These are phyloP conservation scores for Pogonophryne albipinna DNA, from an alignment of 2,797 vertebrate species.

Conservation along the genomic window DNA sequence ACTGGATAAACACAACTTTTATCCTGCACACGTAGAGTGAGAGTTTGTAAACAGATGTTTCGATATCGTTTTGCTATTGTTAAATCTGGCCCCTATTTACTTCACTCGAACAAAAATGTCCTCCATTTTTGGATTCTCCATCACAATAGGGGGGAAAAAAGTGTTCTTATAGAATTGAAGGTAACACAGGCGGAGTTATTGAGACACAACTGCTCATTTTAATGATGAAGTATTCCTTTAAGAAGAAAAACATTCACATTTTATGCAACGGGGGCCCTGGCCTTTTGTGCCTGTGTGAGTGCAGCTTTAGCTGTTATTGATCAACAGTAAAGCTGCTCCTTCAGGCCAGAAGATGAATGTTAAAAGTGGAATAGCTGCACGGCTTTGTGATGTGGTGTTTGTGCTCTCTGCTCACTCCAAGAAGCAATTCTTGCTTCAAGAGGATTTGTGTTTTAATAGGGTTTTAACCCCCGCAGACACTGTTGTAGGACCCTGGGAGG, in stretches of 20 bases:
- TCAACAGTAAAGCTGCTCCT: conserved; percentile 56
- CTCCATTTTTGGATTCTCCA: no score
- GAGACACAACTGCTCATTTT: no score
- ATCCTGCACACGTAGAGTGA: no score
- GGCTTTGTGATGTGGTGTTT: conserved; percentile 53
- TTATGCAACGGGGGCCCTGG: conserved; percentile 34
- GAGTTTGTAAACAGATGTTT: no score
- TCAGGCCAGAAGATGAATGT: conserved; percentile 57
- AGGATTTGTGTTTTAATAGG: conserved; percentile 73
- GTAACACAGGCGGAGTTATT: no score
- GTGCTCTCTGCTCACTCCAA: conserved; percentile 50
- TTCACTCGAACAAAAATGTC: no score
- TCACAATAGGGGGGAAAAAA: no score
- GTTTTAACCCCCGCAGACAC: conserved; percentile 62
- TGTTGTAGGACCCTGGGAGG: conserved; percentile 57
- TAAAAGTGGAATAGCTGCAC: conserved; percentile 43
- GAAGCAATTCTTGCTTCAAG: conserved; percentile 64
- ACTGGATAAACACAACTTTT: no score
- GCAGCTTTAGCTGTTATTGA: conserved; percentile 64
- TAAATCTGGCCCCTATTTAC: no score
- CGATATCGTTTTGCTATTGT: no score
- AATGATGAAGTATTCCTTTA: no score
- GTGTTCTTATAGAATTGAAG: no score
- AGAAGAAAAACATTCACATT: conserved; percentile 28
- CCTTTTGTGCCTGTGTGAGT: conserved; percentile 32